Percentiles rank a stretch among this genome's conserved stretches.
Evolutionary conservation across 2,888 invertebrate genomes (phyloP).

Genomic region (Parapristionchus giblindavisi): DNA sequence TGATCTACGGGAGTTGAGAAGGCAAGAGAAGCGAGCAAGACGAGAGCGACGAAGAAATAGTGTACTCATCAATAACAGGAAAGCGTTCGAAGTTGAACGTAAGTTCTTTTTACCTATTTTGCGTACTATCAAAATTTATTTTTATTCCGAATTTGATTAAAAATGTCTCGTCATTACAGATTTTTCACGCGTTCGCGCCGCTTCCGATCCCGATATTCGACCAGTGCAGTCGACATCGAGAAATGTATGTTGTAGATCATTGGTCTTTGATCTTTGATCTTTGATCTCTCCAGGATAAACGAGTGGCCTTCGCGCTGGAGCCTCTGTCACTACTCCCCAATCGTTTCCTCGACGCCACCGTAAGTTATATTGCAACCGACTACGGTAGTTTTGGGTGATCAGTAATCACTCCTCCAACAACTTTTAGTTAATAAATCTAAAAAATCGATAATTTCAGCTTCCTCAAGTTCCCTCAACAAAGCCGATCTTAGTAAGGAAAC

Average conservation of each 20-base stretch:
- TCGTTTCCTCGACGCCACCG: not conserved
- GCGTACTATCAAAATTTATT: no score
- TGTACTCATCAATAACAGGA: not conserved
- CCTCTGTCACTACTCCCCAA: not conserved
- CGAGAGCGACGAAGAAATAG: conserved; percentile 23
- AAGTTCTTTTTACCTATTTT: no score
- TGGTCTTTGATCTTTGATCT: conserved; percentile 31
- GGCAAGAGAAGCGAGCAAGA: conserved; percentile 22
- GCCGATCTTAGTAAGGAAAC: conserved; percentile 17
- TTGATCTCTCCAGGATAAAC: conserved; percentile 6
- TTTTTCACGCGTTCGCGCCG: no score
- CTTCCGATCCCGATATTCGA: no score
- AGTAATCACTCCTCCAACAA: not conserved
- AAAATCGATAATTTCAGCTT: not conserved
- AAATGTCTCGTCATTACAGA: no score
- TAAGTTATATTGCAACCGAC: not conserved
- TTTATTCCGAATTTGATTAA: no score
- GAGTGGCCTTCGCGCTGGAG: conserved; percentile 20
- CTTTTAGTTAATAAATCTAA: not conserved
- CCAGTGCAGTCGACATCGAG: no score
- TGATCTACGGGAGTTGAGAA: not conserved
- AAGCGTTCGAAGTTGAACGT: no score
- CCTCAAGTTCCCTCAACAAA: not conserved
- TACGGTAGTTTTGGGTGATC: not conserved
- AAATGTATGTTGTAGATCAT: conserved; percentile 9